Conservation (phyloP, 2,888 invertebrate genomes). For the Epinotia brunnichana region DNA sequence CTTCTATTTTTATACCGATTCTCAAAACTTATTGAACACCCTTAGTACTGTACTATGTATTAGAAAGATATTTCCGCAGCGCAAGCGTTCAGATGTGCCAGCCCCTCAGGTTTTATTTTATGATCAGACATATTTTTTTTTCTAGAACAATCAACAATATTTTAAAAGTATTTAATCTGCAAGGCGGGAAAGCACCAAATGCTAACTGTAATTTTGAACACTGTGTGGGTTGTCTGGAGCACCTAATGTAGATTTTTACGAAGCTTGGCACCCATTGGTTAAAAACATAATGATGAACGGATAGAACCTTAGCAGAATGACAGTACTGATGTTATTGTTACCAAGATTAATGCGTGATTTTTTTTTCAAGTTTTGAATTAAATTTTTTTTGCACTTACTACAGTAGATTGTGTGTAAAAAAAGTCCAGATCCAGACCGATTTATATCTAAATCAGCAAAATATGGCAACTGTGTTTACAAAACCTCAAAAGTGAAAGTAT, state of each 20-base stretch:
- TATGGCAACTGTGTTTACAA: too few species aligned
- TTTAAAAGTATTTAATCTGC: background rate
- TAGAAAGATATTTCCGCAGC: background rate
- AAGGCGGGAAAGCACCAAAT: conserved; percentile 13
- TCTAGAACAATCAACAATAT: background rate
- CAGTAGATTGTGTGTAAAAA: too few species aligned
- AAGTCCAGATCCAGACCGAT: too few species aligned
- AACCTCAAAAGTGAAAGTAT: too few species aligned
- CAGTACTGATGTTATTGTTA: background rate
- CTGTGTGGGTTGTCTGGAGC: conserved; percentile 5
- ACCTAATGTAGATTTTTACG: conserved; percentile 13
- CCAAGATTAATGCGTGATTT: background rate
- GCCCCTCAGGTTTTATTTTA: background rate
- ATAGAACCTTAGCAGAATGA: too few species aligned
- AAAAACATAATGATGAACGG: too few species aligned
- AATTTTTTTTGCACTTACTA: too few species aligned
- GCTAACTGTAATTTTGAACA: conserved; percentile 21
- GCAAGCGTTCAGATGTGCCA: background rate
- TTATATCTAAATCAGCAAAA: too few species aligned
- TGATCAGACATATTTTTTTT: background rate
- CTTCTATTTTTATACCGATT: too few species aligned
- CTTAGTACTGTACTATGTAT: too few species aligned
- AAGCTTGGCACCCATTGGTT: conserved; percentile 4
- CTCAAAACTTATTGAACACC: too few species aligned
- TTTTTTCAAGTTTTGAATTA: too few species aligned